These are phyloP conservation scores for Pseudochaenichthys georgianus DNA, from an alignment of 2,797 vertebrate species.

Conservation along the genomic window DNA sequence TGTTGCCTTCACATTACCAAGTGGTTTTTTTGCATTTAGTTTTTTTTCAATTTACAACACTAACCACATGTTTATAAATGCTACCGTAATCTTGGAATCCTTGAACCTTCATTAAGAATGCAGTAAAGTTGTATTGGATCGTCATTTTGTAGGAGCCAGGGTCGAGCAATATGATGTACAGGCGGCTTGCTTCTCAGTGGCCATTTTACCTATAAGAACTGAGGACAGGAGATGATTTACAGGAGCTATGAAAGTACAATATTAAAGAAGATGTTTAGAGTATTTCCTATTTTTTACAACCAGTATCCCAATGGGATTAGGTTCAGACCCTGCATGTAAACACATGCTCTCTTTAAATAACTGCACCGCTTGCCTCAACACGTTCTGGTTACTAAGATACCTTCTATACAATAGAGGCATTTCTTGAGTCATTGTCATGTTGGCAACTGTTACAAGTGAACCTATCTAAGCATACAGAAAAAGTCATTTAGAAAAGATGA, in stretches of 20 bases:
- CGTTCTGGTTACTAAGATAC: conserved; percentile 30
- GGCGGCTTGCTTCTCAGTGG: too few species aligned
- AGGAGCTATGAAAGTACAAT: not conserved
- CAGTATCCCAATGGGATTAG: conserved; percentile 14
- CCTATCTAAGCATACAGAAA: not conserved
- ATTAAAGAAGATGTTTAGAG: not conserved
- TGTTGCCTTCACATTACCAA: too few species aligned
- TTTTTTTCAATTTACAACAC: too few species aligned
- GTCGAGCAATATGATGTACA: not conserved
- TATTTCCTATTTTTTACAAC: not conserved
- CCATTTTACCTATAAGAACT: not conserved
- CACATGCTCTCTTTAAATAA: conserved; percentile 71
- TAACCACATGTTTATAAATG: too few species aligned
- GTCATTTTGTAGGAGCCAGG: too few species aligned
- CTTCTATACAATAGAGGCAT: conserved; percentile 15
- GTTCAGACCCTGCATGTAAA: conserved; percentile 50
- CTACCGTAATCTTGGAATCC: too few species aligned
- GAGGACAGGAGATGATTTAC: not conserved
- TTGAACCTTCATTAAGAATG: too few species aligned
- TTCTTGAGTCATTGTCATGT: conserved; percentile 24
- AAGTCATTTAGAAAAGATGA: not conserved
- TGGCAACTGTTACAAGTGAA: conserved; percentile 15
- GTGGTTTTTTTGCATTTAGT: too few species aligned
- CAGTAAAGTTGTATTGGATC: too few species aligned
- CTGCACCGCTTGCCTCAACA: conserved; percentile 54